phyloP scores from a whole-genome alignment of 2,113 vertebrate genomes.

The Channa argus region DNA sequence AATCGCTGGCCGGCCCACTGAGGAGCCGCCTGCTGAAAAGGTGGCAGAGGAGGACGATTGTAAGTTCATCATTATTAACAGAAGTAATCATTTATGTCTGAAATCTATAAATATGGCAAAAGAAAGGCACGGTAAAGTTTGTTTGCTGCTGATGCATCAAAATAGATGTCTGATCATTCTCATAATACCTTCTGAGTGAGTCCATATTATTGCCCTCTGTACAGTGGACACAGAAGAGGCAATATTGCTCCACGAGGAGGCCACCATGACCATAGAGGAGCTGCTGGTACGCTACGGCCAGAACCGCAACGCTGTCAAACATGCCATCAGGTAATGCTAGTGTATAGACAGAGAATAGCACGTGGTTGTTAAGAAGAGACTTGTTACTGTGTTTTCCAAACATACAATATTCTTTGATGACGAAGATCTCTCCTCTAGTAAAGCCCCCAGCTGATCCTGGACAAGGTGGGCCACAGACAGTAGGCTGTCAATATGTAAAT shows the following conservation, averaged over 20 bases:
- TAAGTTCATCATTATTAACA: constrained; percentile 73
- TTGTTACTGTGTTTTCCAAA: no score
- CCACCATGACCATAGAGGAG: constrained; percentile 99
- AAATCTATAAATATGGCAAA: no score
- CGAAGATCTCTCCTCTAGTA: no score
- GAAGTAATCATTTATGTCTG: background rate
- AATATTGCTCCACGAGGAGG: constrained; percentile 95
- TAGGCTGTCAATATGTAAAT: no score
- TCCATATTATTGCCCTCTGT: constrained; percentile 1
- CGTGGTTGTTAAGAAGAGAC: no score
- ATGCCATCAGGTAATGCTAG: constrained; percentile 70
- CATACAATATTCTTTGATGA: no score
- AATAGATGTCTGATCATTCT: background rate
- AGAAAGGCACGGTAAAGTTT: background rate
- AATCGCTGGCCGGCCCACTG: constrained; percentile 92
- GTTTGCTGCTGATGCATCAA: background rate
- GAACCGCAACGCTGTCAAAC: constrained; percentile 89
- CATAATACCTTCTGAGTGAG: background rate
- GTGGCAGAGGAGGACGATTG: constrained; percentile 98
- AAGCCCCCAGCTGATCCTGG: no score
- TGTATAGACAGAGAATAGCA: no score
- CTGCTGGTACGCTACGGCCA: constrained; percentile 95
- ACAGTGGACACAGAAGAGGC: constrained; percentile 98
- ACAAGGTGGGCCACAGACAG: no score
- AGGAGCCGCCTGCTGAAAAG: constrained; percentile 90